Conservation (phyloP, 2,113 vertebrate genomes). For the Heteronetta atricapilla region DNA sequence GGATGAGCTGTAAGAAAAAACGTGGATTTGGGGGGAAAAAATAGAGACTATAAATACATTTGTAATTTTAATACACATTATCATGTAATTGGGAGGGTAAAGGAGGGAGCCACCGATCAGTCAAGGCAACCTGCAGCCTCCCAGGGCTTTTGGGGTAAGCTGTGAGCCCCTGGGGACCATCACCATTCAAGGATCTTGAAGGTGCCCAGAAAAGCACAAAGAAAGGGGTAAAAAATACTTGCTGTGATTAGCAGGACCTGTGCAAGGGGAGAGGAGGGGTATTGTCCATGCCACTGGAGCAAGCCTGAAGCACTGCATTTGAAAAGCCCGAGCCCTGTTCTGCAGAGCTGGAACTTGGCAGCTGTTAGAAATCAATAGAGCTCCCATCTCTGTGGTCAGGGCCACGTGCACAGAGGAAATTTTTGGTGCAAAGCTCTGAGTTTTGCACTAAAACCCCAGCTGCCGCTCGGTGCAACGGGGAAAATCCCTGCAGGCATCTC, state of each 20-base stretch:
- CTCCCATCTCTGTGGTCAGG: not conserved
- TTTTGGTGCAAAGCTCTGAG: not conserved
- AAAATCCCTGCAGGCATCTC: not conserved
- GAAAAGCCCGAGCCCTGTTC: not conserved
- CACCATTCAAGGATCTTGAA: not conserved
- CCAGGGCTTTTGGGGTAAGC: fast-evolving
- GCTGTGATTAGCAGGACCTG: too few species aligned
- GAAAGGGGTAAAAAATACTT: not conserved
- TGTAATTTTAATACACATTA: constrained; percentile 70
- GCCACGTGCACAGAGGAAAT: not conserved
- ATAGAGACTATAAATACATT: constrained; percentile 62
- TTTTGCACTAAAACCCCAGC: not conserved
- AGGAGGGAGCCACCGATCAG: not conserved
- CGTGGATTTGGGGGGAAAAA: not conserved
- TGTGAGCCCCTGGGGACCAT: not conserved
- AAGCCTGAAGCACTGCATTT: too few species aligned
- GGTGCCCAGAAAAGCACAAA: not conserved
- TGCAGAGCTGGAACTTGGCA: not conserved
- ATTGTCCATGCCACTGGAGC: too few species aligned
- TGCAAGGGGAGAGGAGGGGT: too few species aligned
- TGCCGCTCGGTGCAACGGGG: not conserved
- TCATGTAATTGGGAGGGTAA: constrained; percentile 64
- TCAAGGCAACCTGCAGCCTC: not conserved
- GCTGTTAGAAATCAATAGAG: not conserved
- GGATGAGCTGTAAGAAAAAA: constrained; percentile 62